Evolutionary conservation across 2,797 vertebrate genomes (phyloP), one percentile per base, ranked within the genome.

Genomic region (Picus viridis): DNA sequence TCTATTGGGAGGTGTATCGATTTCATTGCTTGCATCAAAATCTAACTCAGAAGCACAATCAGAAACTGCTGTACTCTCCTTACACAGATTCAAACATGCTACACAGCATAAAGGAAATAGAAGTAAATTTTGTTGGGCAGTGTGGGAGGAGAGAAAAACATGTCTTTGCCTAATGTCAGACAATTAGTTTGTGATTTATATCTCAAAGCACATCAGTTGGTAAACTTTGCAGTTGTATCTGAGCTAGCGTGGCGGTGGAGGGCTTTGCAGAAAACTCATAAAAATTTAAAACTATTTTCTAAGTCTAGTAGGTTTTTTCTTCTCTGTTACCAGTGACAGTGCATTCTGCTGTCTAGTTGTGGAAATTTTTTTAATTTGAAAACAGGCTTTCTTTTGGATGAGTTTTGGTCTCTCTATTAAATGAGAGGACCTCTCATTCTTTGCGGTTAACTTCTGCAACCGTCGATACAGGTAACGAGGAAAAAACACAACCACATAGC

Each of bases 111-210:
- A 79, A 79, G 58, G 75, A 87, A 56, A 80, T 12, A 76, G 39
- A 71, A 61, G 67, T 77, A 54, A 7, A 61, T 76, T 76, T 86
- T n/a, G 24, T 82, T 63, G 36, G 20, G 34, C 91, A 16, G 30
- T 34, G 63, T 88, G 53, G 76, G 80, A 86, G 61, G 70, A 84
- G 64, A 70, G 27, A 82, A 82, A 88, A 78, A 27, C 41, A 17
- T 56, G 34, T 32, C 86, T 91, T 80, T 68, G 34, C 49, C 26
- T 79, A 43, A 88, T 88, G 77, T 68, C 90, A 92, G 71, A 88
- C 76, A 94, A 86, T 94, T 95, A 93, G 74, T 95, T 91, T 91
- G 64, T 86, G 83, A 92, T 96, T 93, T 95, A 88, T 94, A 73
- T 82, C 65, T 89, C 81, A 83, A 89, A 96, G 71, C 68, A 20